phyloP scores from a whole-genome alignment of 2,888 invertebrate species.

The Metopia argyrocephala region DNA sequence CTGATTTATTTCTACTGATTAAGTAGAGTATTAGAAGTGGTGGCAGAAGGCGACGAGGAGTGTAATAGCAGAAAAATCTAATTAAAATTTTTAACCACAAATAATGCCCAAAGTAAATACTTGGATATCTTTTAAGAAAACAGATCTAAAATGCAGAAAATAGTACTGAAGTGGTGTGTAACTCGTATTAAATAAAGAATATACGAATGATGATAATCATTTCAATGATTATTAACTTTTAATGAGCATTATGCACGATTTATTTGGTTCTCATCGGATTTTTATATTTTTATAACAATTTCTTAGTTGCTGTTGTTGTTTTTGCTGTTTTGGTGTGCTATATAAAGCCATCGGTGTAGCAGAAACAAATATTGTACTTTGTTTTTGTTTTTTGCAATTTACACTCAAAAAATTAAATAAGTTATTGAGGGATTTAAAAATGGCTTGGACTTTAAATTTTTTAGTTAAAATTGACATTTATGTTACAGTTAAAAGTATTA shows the following conservation, averaged over 20 bases:
- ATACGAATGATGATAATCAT: slow-evolving; percentile 12
- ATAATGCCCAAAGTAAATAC: slow-evolving; percentile 36
- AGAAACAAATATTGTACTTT: background rate
- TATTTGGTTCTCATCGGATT: slow-evolving; percentile 52
- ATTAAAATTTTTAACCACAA: slow-evolving; percentile 60
- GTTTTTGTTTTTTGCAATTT: background rate
- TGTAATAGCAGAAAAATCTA: slow-evolving; percentile 46
- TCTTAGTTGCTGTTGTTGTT: background rate
- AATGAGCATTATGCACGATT: slow-evolving; percentile 59
- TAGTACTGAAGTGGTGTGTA: slow-evolving; percentile 38
- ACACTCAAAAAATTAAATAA: slow-evolving; percentile 23
- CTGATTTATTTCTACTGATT: slow-evolving; percentile 63
- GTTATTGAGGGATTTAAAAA: background rate
- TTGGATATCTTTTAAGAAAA: no score
- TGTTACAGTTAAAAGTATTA: no score
- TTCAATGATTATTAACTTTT: slow-evolving; percentile 49
- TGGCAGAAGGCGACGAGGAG: background rate
- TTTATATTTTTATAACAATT: slow-evolving; percentile 6
- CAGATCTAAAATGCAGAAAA: background rate
- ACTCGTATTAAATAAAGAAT: slow-evolving; percentile 13
- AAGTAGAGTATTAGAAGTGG: slow-evolving; percentile 33
- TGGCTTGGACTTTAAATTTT: background rate
- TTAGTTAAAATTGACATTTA: background rate
- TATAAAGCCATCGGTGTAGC: background rate
- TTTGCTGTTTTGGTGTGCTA: background rate